Evolutionary conservation across 1,140 invertebrate genomes (phyloP), one percentile per base, ranked within the genome.

Genomic region (Arctopsyche grandis): DNA sequence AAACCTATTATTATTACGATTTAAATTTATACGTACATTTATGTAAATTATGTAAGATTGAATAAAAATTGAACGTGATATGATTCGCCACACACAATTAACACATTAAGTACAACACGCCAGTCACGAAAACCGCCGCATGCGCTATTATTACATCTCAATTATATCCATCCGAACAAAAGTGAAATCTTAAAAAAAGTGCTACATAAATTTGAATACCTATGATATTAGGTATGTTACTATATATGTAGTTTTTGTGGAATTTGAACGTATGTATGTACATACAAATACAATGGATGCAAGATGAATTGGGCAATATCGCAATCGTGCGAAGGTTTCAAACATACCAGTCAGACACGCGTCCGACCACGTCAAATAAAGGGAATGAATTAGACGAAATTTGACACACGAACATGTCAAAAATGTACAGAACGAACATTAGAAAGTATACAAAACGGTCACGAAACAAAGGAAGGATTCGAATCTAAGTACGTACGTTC

Each of bases 21-120:
- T 38, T 38, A 1, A 7, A 38, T 38, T 1, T 38, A 52, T 10
- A 52, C 16, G 10, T 46, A 46, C 12, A 46, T 14, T 52, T 52
- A 52, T 52, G 10, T 52, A 52, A 16, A 52, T 52, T 52, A 52
- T 52, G 48, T 52, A 52, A 52, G 48, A 52, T 52, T 14, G 12
- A 14, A 52, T 52, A 52, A 52, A 52, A 52, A 52, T 52, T 14
- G 16, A 14, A 52, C 16, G 16, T 52, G 48, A 4, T 16, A 16
- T 10, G 48, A 52, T 52, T 52, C 48, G 48, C 16, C 48, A 52
- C 16, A 16, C 48, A 52, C 16, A 52, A 52, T 52, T 52, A 52
- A 52, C 48, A 52, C 48, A 52, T 52, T 52, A 52, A 52, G 48
- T 52, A 10, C 48, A 52, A 52, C 48, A 52, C 48, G 48, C 48